Evolutionary conservation across 2,888 invertebrate genomes (phyloP).

Genomic region (Nycteola revayana): DNA sequence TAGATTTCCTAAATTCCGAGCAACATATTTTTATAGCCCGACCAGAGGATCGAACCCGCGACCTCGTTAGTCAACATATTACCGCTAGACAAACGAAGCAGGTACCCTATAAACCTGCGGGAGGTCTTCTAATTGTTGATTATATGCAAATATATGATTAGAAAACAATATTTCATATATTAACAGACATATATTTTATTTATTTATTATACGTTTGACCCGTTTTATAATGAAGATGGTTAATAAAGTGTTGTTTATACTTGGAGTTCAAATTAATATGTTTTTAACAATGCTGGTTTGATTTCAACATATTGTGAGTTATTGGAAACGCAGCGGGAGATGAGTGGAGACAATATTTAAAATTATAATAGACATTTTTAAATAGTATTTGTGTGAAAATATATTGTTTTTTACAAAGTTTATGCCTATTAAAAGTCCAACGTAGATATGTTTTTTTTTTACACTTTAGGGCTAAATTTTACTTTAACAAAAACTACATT

Average conservation of each 20-base stretch:
- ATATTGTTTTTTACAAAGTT: too few species aligned
- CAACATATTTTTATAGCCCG: too few species aligned
- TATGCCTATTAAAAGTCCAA: too few species aligned
- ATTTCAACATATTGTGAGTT: background rate
- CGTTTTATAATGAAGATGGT: conserved; percentile 1
- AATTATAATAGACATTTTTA: too few species aligned
- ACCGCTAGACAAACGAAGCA: conserved; percentile 10
- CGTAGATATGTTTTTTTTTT: too few species aligned
- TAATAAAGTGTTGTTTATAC: conserved; percentile 26
- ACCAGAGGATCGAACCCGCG: too few species aligned
- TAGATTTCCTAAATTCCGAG: too few species aligned
- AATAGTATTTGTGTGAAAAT: too few species aligned
- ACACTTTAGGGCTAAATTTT: too few species aligned
- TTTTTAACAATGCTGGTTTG: conserved; percentile 6
- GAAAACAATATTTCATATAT: conserved; percentile 36
- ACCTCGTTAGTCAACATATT: too few species aligned
- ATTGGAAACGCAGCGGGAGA: background rate
- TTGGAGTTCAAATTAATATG: conserved; percentile 24
- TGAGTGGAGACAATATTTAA: background rate
- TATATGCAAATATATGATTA: conserved; percentile 62
- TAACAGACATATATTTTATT: background rate
- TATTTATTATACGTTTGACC: conserved; percentile 24
- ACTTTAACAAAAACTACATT: too few species aligned
- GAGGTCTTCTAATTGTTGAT: conserved; percentile 72
- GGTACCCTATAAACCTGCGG: conserved; percentile 45